Conservation (phyloP, 2,797 vertebrate genomes). For the Semotilus atromaculatus region DNA sequence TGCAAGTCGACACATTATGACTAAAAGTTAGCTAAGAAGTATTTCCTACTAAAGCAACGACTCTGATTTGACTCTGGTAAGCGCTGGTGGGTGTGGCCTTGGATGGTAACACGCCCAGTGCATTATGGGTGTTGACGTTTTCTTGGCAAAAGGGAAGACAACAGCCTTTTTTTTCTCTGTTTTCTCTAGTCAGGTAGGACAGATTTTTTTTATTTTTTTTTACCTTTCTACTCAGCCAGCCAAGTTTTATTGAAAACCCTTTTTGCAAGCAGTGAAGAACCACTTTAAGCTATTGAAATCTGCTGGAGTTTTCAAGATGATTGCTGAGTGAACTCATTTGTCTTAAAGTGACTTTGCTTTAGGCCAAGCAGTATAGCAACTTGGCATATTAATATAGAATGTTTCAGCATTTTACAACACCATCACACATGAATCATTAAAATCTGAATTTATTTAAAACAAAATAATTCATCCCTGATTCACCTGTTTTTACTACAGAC, state of each 20-base stretch:
- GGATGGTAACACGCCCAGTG: no score
- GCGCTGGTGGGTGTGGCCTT: no score
- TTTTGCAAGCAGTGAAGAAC: not conserved
- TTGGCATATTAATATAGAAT: not conserved
- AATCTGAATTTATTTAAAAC: not conserved
- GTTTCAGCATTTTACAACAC: not conserved
- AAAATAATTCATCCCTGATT: not conserved
- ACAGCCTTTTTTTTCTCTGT: no score
- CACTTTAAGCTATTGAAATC: not conserved
- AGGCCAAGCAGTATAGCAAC: not conserved
- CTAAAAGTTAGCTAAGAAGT: no score
- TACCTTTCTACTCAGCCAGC: no score
- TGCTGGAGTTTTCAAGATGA: not conserved
- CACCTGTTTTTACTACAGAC: not conserved
- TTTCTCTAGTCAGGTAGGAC: no score
- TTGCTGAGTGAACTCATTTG: not conserved
- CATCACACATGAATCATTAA: not conserved
- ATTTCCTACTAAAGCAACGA: no score
- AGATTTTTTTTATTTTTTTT: no score
- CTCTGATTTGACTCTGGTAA: no score
- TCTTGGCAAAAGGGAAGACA: no score
- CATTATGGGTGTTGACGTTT: no score
- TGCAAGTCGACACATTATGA: no score
- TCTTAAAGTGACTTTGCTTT: not conserved
- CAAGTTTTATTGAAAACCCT: not conserved